A percentile compares a stretch with the other conserved stretches of the same genome.
Evolutionary conservation across 2,888 invertebrate genomes (phyloP).

Genomic region (Hirtodrosophila confusa): DNA sequence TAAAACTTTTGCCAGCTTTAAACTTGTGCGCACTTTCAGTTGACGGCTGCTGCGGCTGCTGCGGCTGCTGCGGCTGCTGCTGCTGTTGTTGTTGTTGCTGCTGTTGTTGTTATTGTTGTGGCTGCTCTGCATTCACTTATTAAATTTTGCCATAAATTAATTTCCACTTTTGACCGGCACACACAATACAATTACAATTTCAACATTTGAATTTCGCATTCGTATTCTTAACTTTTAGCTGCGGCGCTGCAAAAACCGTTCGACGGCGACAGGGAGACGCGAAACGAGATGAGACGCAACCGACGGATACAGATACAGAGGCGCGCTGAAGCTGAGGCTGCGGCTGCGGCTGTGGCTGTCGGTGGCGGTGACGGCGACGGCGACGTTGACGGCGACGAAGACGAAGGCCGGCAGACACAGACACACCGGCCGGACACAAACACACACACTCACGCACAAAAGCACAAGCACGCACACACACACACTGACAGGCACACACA

Average conservation of each 20-base stretch:
- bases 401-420: constrained; percentile 44
- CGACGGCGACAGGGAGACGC: constrained; percentile 32
- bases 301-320: constrained; percentile 38
- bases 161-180: constrained; percentile 48
- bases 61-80: constrained; percentile 8
- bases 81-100: constrained; percentile 12
- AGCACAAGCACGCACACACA: constrained; percentile 25
- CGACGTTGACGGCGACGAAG: constrained; percentile 37
- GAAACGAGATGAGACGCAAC: constrained; percentile 15
- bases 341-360: constrained; percentile 15
- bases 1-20: constrained; percentile 36
- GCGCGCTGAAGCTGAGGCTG: constrained; percentile 4
- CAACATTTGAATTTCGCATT: constrained; percentile 55
- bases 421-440: constrained; percentile 47
- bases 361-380: constrained; percentile 30
- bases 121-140: constrained; percentile 53
- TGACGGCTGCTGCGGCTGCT: constrained; percentile 7
- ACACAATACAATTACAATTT: constrained; percentile 48
- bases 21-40: constrained; percentile 41
- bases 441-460: constrained; percentile 28
- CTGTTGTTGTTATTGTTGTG: constrained; percentile 22
- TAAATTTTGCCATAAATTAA: constrained; percentile 69
- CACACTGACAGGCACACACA: constrained; percentile 7
- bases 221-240: constrained; percentile 57
- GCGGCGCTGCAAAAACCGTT: constrained; percentile 43